Base-by-base conservation (phyloP, 2,888 invertebrate genomes). In the Caenorhabditis angaria region DNA sequence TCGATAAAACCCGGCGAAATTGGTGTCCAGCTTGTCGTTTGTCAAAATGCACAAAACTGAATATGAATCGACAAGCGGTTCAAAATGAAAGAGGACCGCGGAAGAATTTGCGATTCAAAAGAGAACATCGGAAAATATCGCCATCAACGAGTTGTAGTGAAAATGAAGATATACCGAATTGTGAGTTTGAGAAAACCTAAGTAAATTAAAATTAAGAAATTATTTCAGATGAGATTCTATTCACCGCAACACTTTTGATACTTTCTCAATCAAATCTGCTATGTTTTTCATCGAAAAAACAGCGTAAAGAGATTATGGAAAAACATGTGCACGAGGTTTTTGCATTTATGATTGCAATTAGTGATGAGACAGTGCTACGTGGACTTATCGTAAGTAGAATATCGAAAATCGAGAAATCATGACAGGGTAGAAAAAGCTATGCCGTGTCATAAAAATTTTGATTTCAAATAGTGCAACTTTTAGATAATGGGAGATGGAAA, bases 11-110 rank as follows among this genome's bases (percentile, higher is more conserved):
- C 0, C 89, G 93, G 60, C 89, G 94, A 74, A 94, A 94, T 88
- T 94, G 94, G 94, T 94, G 94, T 88, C 93, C 94, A 0, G 92
- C 91, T 83, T 94, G 94, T 85, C 90, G 94, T 47, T 89, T 94
- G 20, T 92, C 92, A 85, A 92, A 92, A 82, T 94, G 94, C 84
- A 91, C 93, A 77, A 88, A 90, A 0, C 92, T 92, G 55, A 91
- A 91, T 77, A 94, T 94, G 94, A 93, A 94, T 85, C 91, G 91
- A 1, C 89, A 92, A 93, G 93, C 94, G 22, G 94, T 94, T 0
- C 94, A 94, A 89, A 92, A 93, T 87, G 94, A 94, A 88, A 90
- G 94, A 63, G 94, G 94, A 0, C 94, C 94, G 24, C 51, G 51
- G 24, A 51, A 51, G 12, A 51, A 51, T 51, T 18, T 51, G 51